Evolutionary conservation across 2,888 invertebrate genomes (phyloP), one percentile per base, ranked within the genome.

Genomic region (Rapana venosa): DNA sequence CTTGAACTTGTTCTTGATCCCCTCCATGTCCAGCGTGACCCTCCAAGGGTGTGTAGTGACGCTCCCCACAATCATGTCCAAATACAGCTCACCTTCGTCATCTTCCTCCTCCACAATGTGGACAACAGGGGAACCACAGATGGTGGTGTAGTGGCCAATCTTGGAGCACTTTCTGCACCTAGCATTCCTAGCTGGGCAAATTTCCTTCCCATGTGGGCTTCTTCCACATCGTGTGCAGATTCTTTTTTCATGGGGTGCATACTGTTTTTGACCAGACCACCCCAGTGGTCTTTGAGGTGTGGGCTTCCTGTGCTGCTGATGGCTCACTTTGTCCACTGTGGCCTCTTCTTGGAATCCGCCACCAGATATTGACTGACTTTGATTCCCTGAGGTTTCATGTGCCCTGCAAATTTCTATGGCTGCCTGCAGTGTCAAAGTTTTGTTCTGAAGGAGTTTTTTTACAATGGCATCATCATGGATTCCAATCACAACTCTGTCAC

Each of bases 121-220:
- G 84, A 84, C 56, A 17, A 11, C n/a, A n/a, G 15, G 35, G n/a
- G 84, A 84, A 84, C 84, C 56, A n/a, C 84, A 84, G 36, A 84
- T 56, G 13, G 56, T n/a, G 15, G 84, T n/a, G 30, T 58, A 84
- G 30, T 84, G 84, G 13, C 84, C 84, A n/a, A 11, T 56, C 58
- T 84, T 58, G 56, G 84, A 84, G 30, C 58, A 84, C 26, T 84
- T 47, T n/a, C 56, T 47, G 58, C 58, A 84, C n/a, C n/a, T 84
- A 56, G 84, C 56, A 15, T 47, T 56, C 20, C 35, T 58, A n/a
- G 84, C 58, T 56, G 84, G 84, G n/a, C 84, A 84, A 17, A 36
- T 56, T 56, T 84, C 84, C 56, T 56, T 84, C 5, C 35, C n/a
- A n/a, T 84, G 84, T 84, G 84, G 84, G 20, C 56, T 20, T 84